A percentile compares a stretch with the other conserved stretches of the same genome.
These are phyloP conservation scores for Phania funesta DNA, from an alignment of 2,888 invertebrate species.

Conservation along the genomic window DNA sequence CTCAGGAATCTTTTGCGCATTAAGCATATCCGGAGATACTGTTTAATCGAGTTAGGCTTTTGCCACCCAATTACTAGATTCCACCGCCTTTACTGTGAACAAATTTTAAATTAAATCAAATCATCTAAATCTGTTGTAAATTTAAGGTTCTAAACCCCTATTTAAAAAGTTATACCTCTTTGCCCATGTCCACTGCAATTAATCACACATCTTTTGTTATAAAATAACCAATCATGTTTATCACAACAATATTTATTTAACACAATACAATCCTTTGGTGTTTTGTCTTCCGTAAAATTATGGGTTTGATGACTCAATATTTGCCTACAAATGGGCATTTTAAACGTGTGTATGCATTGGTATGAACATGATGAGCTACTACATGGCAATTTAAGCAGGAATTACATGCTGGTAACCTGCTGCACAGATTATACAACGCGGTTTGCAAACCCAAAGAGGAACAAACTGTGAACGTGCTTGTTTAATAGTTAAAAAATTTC, in stretches of 20 bases:
- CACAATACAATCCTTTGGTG: conserved; percentile 18
- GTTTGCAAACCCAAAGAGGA: neutral
- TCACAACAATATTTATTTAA: conserved; percentile 45
- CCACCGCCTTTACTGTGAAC: too few species aligned
- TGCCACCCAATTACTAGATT: too few species aligned
- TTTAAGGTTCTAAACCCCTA: too few species aligned
- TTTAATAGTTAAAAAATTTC: neutral
- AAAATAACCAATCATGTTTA: conserved; percentile 31
- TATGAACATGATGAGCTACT: neutral
- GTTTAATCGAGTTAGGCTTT: too few species aligned
- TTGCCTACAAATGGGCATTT: neutral
- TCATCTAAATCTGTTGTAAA: too few species aligned
- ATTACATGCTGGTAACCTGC: too few species aligned
- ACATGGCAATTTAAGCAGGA: too few species aligned
- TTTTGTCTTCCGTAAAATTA: conserved; percentile 23
- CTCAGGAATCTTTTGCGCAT: too few species aligned
- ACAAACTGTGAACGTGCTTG: conserved; percentile 17
- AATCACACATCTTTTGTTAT: conserved; percentile 15
- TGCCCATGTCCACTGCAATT: neutral
- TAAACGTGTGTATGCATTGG: neutral
- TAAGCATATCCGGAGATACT: too few species aligned
- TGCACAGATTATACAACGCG: too few species aligned
- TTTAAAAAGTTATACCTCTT: too few species aligned
- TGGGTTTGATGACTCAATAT: conserved; percentile 16
- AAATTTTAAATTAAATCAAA: too few species aligned